A percentile compares a stretch with the other conserved stretches of the same genome.
phyloP scores from a whole-genome alignment of 2,797 vertebrate genomes.

The Hydrocynus forskahlii region DNA sequence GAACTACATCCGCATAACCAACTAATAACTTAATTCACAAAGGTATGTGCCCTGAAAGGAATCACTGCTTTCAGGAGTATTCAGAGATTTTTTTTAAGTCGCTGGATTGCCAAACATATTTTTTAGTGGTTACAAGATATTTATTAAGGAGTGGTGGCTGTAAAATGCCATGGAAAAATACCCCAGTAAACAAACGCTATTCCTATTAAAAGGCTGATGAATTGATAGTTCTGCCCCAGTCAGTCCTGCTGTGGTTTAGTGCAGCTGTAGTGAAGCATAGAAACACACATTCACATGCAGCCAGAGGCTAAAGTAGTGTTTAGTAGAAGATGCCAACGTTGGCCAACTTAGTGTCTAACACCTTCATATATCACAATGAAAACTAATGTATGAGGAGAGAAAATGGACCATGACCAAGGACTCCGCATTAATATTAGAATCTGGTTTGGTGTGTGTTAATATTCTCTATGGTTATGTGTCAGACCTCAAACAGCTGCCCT shows the following conservation, averaged over 20 bases:
- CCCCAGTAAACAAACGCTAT: constrained; percentile 31
- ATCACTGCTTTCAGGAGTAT: not conserved
- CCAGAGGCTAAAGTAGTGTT: not conserved
- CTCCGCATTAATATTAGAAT: too few relatives aligned
- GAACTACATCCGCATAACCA: not conserved
- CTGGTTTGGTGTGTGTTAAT: not conserved
- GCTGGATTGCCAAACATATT: not conserved
- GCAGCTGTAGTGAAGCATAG: too few relatives aligned
- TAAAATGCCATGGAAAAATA: constrained; percentile 19
- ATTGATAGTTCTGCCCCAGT: constrained; percentile 14
- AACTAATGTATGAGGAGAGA: not conserved
- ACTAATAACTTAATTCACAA: not conserved
- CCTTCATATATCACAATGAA: not conserved
- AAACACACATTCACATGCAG: not conserved
- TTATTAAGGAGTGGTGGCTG: not conserved
- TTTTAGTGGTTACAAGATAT: not conserved
- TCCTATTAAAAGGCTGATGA: not conserved
- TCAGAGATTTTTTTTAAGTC: not conserved
- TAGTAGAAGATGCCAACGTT: not conserved
- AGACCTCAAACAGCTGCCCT: too few relatives aligned
- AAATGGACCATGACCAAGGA: not conserved
- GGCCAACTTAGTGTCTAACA: too few relatives aligned
- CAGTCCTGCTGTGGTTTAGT: not conserved
- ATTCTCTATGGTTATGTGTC: not conserved
- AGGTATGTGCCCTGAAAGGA: not conserved